Conservation (phyloP, 2,888 invertebrate genomes). For the Sinodicranocentrus sp. region DNA sequence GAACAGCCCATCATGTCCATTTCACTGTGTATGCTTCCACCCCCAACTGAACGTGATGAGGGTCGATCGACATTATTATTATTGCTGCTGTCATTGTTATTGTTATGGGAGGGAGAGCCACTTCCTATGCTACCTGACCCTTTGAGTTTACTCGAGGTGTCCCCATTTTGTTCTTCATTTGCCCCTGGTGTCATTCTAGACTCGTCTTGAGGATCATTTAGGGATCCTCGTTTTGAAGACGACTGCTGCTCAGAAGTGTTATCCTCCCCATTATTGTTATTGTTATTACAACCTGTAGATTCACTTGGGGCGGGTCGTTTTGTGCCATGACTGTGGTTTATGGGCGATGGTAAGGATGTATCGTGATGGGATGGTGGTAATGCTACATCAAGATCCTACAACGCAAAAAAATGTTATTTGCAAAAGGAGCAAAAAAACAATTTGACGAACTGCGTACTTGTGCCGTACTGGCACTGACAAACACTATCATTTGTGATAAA, state of each 20-base stretch:
- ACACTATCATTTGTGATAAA: constrained; percentile 1
- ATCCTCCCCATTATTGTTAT: constrained; percentile 37
- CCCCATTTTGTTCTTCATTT: constrained; percentile 44
- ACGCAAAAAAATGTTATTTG: constrained; percentile 15
- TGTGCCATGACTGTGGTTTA: constrained; percentile 19
- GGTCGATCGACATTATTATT: constrained; percentile 53
- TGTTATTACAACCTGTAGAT: constrained; percentile 45
- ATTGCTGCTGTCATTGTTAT: constrained; percentile 45
- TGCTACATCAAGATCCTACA: constrained; percentile 59
- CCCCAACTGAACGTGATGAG: constrained; percentile 54
- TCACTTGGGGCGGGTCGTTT: constrained; percentile 41
- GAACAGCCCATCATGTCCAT: constrained; percentile 63
- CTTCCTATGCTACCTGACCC: constrained; percentile 56
- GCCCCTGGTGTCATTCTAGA: constrained; percentile 45
- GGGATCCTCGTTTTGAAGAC: constrained; percentile 46
- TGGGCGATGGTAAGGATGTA: constrained; percentile 17
- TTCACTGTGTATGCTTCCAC: constrained; percentile 62
- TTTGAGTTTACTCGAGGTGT: constrained; percentile 42
- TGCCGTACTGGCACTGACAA: too few relatives aligned
- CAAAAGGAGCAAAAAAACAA: not conserved
- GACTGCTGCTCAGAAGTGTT: constrained; percentile 27
- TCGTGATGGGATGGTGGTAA: constrained; percentile 46
- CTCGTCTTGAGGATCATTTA: constrained; percentile 53
- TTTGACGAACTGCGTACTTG: too few relatives aligned
- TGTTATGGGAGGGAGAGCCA: constrained; percentile 48